Percentiles rank a stretch among this genome's conserved stretches.
Evolutionary conservation across 2,797 vertebrate species (phyloP).

Genomic region (Pteropus rufus): DNA sequence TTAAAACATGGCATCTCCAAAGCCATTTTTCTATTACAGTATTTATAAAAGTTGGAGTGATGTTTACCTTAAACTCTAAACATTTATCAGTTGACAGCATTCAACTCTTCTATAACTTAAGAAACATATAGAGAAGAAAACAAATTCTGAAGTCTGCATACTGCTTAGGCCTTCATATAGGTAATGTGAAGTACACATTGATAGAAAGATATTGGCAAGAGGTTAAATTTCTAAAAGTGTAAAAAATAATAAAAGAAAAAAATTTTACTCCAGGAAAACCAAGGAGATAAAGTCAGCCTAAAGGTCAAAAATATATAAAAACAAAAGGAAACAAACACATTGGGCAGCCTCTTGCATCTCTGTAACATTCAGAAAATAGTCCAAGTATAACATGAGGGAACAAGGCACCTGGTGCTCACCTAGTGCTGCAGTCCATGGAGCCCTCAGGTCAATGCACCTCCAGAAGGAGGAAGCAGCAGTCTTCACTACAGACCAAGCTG

Average conservation of each 20-base stretch:
- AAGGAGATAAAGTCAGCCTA: not conserved
- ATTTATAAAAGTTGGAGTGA: slow-evolving; percentile 25
- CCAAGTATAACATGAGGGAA: not conserved
- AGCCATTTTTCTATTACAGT: slow-evolving; percentile 2
- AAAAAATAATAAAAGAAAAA: not conserved
- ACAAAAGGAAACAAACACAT: not conserved
- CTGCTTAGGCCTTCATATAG: not conserved
- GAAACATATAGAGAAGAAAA: slow-evolving; percentile 38
- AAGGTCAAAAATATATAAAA: slow-evolving; percentile 24
- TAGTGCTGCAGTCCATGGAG: not conserved
- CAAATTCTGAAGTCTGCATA: not conserved
- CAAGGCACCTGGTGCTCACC: not conserved
- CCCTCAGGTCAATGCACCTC: slow-evolving; percentile 49
- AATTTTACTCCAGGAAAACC: slow-evolving; percentile 5
- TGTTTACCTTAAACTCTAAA: slow-evolving; percentile 52
- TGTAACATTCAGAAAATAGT: slow-evolving; percentile 49
- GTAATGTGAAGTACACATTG: not conserved
- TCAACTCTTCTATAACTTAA: slow-evolving; percentile 13
- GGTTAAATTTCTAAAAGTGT: slow-evolving; percentile 29
- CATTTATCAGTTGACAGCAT: not conserved
- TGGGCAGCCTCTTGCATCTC: not conserved
- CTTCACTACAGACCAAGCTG: not conserved
- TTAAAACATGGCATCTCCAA: not conserved
- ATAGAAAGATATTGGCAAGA: slow-evolving; percentile 10
- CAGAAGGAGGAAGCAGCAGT: not conserved